Base-by-base conservation (phyloP, 2,113 vertebrate species). In the Promerops cafer region DNA sequence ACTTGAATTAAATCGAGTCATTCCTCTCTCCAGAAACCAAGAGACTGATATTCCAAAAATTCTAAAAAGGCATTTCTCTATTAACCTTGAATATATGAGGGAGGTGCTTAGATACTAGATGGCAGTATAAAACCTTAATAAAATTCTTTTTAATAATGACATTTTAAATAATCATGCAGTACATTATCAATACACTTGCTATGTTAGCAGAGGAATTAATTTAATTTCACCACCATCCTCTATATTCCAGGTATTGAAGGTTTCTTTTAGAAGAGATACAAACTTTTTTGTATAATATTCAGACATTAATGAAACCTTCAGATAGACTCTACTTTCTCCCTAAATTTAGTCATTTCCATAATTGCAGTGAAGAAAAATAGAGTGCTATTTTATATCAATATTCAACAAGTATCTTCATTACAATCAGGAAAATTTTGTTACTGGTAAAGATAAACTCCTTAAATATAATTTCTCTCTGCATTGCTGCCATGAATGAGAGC, bases 51-150 rank as follows among this genome's bases (percentile, higher is more conserved):
- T 8, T 64, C 31, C 13, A 81, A 66, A 94, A 91, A 37, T 45
- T 50, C 47, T 63, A 63, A 57, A 30, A 64, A 90, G 14, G 4
- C 14, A 57, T 84, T 91, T 92, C 60, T 76, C 16, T 94, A 13
- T 80, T 90, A 83, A 74, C 0, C 1, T 16, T 63, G n/a, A 88
- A 89, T 64, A 47, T 31, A 71, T 64, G 49, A 95, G 54, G 82
- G 87, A 88, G 87, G 79, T 94, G 50, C 89, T 90, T 76, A 93
- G 87, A 76, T 95, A 91, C 89, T 93, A 94, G 87, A 74, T 95
- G 93, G 88, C 90, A 94, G 83, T 90, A 90, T 81, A 86, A 95
- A 91, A 88, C 90, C 88, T 95, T 83, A 86, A 83, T 60, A 94
- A 80, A 94, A 89, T 75, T 65, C 18, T 68, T 77, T 96, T 85